Evolutionary conservation across 2,888 invertebrate genomes (phyloP), one percentile per base, ranked within the genome.

Genomic region (Uloborus plumipes): DNA sequence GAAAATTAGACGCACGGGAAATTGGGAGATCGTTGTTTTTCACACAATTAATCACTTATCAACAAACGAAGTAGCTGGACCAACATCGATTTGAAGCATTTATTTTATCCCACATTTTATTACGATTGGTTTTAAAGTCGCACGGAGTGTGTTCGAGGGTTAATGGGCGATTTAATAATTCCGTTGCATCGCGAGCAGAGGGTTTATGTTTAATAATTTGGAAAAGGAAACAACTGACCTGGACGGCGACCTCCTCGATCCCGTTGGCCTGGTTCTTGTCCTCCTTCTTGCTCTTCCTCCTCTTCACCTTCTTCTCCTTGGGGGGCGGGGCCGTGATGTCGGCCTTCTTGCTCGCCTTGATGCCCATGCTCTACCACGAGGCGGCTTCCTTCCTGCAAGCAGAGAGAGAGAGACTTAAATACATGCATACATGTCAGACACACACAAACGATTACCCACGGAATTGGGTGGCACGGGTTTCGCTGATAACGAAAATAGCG

Each of bases 231-330:
- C 6, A 4, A n/a, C 72, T 67, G 13, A 84, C 84, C 59, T 84
- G 84, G 18, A 84, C 71, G 51, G 64, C 58, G 16, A 80, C 73
- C 53, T 82, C 84, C 49, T 84, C 81, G 14, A 82, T 82, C 15
- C 84, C 84, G 2, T 75, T 72, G 14, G 72, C 72, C 15, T 80
- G 79, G 47, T 81, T 82, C 3, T 77, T 69, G 0, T 69, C 55
- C 18, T 84, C 82, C 31, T 84, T 84, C 31, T 82, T 84, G 75
- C 82, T 84, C 74, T 84, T 84, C 62, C 70, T 77, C 47, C 82
- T 31, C 53, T 82, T 82, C 20, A 82, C 26, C 49, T 84, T 84
- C 64, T 77, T 77, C 58, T 82, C 78, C 31, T 82, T 82, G 1
- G 51, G 70, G 6, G 84, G 71, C 15, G 84, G 84, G 15, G 82